These are phyloP conservation scores for Drosophila malerkotliana DNA, from an alignment of 1,140 invertebrate species.

Conservation along the genomic window DNA sequence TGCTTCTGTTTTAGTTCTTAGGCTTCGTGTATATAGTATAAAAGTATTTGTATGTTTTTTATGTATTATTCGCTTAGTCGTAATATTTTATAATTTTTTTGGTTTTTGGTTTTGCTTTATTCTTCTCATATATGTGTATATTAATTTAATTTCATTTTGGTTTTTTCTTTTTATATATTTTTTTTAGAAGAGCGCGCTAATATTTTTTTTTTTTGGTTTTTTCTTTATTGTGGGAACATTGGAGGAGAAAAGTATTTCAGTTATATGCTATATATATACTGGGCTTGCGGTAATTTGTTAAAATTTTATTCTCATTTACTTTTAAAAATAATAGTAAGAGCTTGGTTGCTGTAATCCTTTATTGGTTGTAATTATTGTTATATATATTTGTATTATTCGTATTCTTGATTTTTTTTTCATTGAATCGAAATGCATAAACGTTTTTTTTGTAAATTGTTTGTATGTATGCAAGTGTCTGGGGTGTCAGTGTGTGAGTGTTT, in stretches of 20 bases:
- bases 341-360: conserved; percentile 50
- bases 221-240: conserved; percentile 30
- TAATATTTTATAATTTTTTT: conserved; percentile 45
- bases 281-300: conserved; percentile 51
- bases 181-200: conserved; percentile 68
- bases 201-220: conserved; percentile 19
- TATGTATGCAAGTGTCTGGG: conserved; percentile 21
- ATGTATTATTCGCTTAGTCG: conserved; percentile 48
- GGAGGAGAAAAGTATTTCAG: conserved; percentile 60
- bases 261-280: conserved; percentile 53
- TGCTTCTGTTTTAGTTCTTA: conserved; percentile 41
- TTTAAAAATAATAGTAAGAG: conserved; percentile 58
- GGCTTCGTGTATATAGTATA: conserved; percentile 66
- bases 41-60: conserved; percentile 50
- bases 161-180: conserved; percentile 28
- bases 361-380: conserved; percentile 53
- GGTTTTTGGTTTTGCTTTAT: conserved; percentile 42
- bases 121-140: conserved; percentile 53
- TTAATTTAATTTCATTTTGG: conserved; percentile 43
- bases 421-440: conserved; percentile 52
- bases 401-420: conserved; percentile 53
- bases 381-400: conserved; percentile 52
- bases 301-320: conserved; percentile 40
- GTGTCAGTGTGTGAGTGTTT: background rate
- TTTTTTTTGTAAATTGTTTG: conserved; percentile 35